Evolutionary conservation across 2,888 invertebrate species (phyloP), one percentile per base, ranked within the genome.

Genomic region (Hoplodrina ambigua): DNA sequence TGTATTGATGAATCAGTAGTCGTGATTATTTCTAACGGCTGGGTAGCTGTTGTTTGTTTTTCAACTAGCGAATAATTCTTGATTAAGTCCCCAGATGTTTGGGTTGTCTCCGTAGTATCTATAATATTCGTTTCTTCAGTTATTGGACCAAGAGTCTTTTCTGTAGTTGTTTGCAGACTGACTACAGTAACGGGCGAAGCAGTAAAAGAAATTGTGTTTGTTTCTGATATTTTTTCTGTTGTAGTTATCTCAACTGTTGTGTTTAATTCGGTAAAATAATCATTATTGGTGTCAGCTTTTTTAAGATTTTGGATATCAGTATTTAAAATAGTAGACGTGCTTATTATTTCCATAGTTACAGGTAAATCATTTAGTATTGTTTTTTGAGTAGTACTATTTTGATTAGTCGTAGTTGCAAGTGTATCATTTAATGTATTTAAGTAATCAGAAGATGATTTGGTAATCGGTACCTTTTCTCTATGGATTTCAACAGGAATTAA

Each of bases 11-110:
- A 41, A 41, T 75, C 46, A 62, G 54, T 66, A 46, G 37, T 50
- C 65, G n/a, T 52, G 17, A 30, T 37, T 58, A 46, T 30, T 52
- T 75, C 54, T 30, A 59, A 52, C 8, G 54, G 46, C 20, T 66
- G 44, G 20, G n/a, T n/a, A 50, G 25, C 17, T 58, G 46, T 41
- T 25, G 46, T 30, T 11, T 46, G 13, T 44, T 66, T 54, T 8
- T 63, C 41, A 44, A 55, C 10, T 11, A 30, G 4, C 19, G 37
- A 71, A 6, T 70, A 15, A 61, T 60, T 64, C 1, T 46, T 37
- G 6, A 44, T 17, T 54, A 54, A 33, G 0, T 17, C 20, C 11
- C 41, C 20, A 59, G 37, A 20, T 33, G 19, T 62, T 20, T 19
- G 3, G 2, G 8, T 46, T 2, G 4, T 41, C 4, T 52, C 11